phyloP scores from a whole-genome alignment of 2,888 invertebrate genomes.

The Xanthia togata region DNA sequence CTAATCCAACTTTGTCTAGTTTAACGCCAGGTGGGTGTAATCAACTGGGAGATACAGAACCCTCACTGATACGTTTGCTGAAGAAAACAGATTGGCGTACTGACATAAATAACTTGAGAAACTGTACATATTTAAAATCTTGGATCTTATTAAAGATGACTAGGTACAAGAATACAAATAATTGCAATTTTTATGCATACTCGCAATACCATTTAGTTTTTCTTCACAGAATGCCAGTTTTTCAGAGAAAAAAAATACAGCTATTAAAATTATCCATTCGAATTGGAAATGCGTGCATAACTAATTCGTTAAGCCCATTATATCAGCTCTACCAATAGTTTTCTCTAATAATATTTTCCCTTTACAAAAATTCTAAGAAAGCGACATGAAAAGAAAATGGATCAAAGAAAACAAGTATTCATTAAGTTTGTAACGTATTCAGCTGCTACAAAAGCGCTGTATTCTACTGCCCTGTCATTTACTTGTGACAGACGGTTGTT shows the following conservation, averaged over 20 bases:
- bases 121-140: not conserved
- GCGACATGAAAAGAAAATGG: slow-evolving; percentile 60
- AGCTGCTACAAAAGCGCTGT: slow-evolving; percentile 49
- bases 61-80: slow-evolving; percentile 32
- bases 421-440: slow-evolving; percentile 61
- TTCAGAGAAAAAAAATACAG: not conserved
- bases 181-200: not conserved
- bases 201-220: no score
- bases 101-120: slow-evolving; percentile 7
- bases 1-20: slow-evolving; percentile 79
- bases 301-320: slow-evolving; percentile 23
- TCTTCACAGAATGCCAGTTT: not conserved
- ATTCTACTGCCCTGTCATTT: slow-evolving; percentile 51
- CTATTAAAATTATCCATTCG: not conserved
- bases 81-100: slow-evolving; percentile 29
- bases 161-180: not conserved
- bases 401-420: slow-evolving; percentile 60
- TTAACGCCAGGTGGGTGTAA: slow-evolving; percentile 56
- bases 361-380: slow-evolving; percentile 51
- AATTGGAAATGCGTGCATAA: not conserved
- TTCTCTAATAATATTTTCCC: slow-evolving; percentile 48
- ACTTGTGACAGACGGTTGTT: slow-evolving; percentile 46
- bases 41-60: slow-evolving; percentile 54
- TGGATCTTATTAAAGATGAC: not conserved
- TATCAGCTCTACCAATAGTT: slow-evolving; percentile 23